These are phyloP conservation scores for Tipula confusa DNA, from an alignment of 2,888 invertebrate species.

Conservation along the genomic window DNA sequence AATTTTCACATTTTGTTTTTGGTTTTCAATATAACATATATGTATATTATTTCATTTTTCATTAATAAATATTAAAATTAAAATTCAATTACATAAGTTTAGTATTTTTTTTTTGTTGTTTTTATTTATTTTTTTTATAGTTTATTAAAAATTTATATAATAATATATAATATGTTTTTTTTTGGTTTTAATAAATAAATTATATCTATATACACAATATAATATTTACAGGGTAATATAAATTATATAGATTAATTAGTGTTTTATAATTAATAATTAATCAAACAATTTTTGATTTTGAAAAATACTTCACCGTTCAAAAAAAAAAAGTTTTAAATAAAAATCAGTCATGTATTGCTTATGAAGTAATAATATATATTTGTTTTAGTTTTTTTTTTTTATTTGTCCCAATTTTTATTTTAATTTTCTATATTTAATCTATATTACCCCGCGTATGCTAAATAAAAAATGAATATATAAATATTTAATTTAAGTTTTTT, in stretches of 20 bases:
- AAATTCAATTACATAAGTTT: constrained; percentile 27
- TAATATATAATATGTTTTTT: constrained; percentile 28
- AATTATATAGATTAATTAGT: not conserved
- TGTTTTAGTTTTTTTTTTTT: constrained; percentile 15
- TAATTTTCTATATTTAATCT: not conserved
- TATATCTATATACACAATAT: too few species aligned
- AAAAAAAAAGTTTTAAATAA: not conserved
- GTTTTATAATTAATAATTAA: constrained; percentile 4
- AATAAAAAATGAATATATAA: constrained; percentile 20
- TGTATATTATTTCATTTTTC: constrained; percentile 5
- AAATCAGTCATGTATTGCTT: constrained; percentile 31
- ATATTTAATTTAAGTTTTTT: not conserved
- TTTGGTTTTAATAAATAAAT: constrained; percentile 27
- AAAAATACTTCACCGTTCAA: constrained; percentile 26
- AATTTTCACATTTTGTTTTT: constrained; percentile 9
- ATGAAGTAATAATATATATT: constrained; percentile 28
- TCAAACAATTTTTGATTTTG: not conserved
- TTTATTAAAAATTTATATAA: constrained; percentile 7
- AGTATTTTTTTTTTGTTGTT: not conserved
- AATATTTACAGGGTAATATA: not conserved
- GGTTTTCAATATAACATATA: constrained; percentile 20
- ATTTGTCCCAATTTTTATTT: constrained; percentile 27
- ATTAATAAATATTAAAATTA: constrained; percentile 25
- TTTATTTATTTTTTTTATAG: constrained; percentile 29
- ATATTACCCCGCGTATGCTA: constrained; percentile 21